phyloP scores from a whole-genome alignment of 2,113 vertebrate species.

The Oceanites oceanicus region DNA sequence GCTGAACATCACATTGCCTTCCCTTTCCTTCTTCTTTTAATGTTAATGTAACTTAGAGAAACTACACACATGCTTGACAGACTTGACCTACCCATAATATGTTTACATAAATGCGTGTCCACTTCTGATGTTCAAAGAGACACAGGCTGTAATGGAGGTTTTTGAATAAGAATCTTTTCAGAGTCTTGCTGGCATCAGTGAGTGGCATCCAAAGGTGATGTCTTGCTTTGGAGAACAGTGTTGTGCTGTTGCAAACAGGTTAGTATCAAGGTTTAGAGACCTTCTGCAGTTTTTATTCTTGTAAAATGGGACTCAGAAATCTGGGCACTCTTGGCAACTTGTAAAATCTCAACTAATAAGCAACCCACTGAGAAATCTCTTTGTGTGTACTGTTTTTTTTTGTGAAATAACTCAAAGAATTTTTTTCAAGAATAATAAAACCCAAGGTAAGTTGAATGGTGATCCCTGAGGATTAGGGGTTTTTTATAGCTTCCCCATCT shows the following conservation, averaged over 20 bases:
- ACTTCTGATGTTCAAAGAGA: neutral
- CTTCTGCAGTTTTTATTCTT: neutral
- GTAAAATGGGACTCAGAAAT: neutral
- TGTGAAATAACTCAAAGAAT: neutral
- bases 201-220: neutral
- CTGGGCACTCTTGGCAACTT: neutral
- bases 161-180: neutral
- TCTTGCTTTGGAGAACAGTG: neutral
- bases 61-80: neutral
- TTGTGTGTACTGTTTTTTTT: neutral
- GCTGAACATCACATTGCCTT: neutral
- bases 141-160: neutral
- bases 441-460: neutral
- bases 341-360: slow-evolving; percentile 5
- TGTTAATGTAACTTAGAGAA: neutral
- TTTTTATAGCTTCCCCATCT: neutral
- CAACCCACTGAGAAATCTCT: neutral
- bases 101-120: neutral
- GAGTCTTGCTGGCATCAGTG: neutral
- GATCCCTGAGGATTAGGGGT: neutral
- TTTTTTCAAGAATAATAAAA: slow-evolving; percentile 23
- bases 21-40: neutral
- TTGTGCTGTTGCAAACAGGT: neutral
- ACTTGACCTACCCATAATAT: neutral
- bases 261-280: neutral